Conservation (phyloP, 1,140 invertebrate genomes). For the Neodiprion lecontei region DNA sequence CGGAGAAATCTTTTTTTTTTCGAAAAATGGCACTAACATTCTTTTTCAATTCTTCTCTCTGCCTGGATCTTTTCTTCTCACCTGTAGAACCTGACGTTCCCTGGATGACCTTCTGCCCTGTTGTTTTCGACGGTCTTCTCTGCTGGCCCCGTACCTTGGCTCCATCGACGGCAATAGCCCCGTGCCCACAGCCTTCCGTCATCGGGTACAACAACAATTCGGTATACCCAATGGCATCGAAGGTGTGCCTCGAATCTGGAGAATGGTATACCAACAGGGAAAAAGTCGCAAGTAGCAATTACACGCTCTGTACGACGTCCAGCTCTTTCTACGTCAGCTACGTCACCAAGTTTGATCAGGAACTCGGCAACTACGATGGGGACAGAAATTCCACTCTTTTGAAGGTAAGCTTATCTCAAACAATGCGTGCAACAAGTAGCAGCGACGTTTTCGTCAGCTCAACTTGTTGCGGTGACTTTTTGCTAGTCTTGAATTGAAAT, state of each 20-base stretch:
- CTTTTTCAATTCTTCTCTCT: too few species aligned
- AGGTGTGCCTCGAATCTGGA: slow-evolving; percentile 43
- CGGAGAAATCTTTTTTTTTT: too few species aligned
- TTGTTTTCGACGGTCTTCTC: slow-evolving; percentile 51
- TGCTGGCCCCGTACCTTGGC: slow-evolving; percentile 51
- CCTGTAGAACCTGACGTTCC: background rate
- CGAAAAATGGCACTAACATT: too few species aligned
- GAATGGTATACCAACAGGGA: slow-evolving; percentile 43
- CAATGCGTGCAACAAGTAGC: slow-evolving; percentile 10
- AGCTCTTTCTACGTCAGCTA: slow-evolving; percentile 25
- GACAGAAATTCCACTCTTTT: slow-evolving; percentile 26
- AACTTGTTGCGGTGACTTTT: too few species aligned
- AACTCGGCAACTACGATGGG: slow-evolving; percentile 24
- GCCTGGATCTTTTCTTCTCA: background rate
- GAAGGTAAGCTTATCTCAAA: slow-evolving; percentile 27
- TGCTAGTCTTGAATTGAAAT: too few species aligned
- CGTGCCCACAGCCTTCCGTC: slow-evolving; percentile 44
- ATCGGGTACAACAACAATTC: slow-evolving; percentile 23
- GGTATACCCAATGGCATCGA: slow-evolving; percentile 34
- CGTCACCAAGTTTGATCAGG: slow-evolving; percentile 21
- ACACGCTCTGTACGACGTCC: slow-evolving; percentile 42
- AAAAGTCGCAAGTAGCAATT: slow-evolving; percentile 48
- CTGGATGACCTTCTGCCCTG: slow-evolving; percentile 35
- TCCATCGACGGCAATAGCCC: slow-evolving; percentile 34
- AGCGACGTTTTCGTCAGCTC: background rate